Evolutionary conservation across 2,888 invertebrate species (phyloP).

Genomic region (Frankliniella fusca): DNA sequence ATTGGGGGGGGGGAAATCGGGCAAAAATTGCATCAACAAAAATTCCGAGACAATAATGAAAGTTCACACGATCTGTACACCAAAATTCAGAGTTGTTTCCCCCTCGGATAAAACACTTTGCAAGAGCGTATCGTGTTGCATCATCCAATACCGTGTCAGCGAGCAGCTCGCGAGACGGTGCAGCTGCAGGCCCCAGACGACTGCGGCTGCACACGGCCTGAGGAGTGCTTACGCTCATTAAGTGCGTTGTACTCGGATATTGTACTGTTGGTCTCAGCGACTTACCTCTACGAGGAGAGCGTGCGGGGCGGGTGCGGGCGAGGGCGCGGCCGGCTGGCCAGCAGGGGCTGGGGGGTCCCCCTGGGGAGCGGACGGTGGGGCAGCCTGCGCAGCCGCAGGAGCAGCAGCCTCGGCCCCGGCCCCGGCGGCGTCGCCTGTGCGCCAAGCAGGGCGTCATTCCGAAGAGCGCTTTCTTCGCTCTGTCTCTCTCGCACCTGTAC

Average conservation of each 20-base stretch:
- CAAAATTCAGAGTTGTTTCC: too few relatives aligned
- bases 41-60: too few relatives aligned
- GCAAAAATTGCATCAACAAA: too few relatives aligned
- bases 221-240: not conserved
- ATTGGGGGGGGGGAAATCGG: too few relatives aligned
- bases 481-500: too few relatives aligned
- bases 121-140: too few relatives aligned
- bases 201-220: slow-evolving; percentile 2
- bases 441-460: too few relatives aligned
- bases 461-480: too few relatives aligned
- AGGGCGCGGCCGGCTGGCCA: not conserved
- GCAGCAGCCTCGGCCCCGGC: not conserved
- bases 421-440: not conserved
- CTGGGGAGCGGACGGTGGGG: not conserved
- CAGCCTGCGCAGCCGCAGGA: not conserved
- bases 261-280: not conserved
- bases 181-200: not conserved
- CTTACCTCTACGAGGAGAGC: not conserved
- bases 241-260: not conserved
- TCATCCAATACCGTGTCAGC: not conserved
- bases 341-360: not conserved
- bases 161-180: not conserved
- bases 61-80: too few relatives aligned
- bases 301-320: not conserved
- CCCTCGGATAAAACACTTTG: too few relatives aligned